Percentiles rank a stretch among this genome's conserved stretches.
phyloP scores from a whole-genome alignment of 2,888 invertebrate genomes.

The Melinopterus prodromus region DNA sequence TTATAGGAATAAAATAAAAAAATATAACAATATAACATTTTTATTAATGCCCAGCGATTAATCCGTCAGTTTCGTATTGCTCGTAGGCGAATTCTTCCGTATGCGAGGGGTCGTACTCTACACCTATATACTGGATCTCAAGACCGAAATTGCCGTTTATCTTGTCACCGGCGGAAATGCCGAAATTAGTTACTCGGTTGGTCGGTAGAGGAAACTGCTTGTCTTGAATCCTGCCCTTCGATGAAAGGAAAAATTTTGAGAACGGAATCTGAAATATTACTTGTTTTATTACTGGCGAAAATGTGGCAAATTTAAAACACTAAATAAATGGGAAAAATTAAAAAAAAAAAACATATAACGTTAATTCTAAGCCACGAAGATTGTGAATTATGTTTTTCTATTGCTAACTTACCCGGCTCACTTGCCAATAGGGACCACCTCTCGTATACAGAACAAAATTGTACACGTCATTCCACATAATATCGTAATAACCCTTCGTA shows the following conservation, averaged over 20 bases:
- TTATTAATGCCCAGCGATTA: conserved; percentile 69
- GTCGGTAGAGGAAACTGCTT: conserved; percentile 72
- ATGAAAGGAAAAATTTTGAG: conserved; percentile 86
- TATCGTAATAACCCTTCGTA: conserved; percentile 79
- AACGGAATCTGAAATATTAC: conserved; percentile 82
- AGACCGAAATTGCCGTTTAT: conserved; percentile 85
- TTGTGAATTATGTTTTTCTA: background rate
- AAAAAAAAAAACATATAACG: no score
- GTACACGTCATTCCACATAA: conserved; percentile 90
- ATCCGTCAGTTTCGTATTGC: conserved; percentile 78
- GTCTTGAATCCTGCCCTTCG: conserved; percentile 89
- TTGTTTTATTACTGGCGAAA: background rate
- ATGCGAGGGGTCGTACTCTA: conserved; percentile 82
- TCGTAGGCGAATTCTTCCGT: conserved; percentile 93
- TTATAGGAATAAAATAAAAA: background rate
- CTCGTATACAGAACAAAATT: conserved; percentile 89
- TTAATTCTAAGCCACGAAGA: no score
- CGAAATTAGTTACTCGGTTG: conserved; percentile 74
- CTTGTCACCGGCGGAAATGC: conserved; percentile 83
- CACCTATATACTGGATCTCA: conserved; percentile 92
- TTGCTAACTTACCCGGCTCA: conserved; percentile 71
- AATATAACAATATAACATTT: background rate
- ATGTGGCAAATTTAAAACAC: no score
- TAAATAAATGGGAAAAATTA: no score
- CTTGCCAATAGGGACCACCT: conserved; percentile 99